Base-by-base conservation (phyloP, 1,140 invertebrate species). In the Drosophila equinoxialis region DNA sequence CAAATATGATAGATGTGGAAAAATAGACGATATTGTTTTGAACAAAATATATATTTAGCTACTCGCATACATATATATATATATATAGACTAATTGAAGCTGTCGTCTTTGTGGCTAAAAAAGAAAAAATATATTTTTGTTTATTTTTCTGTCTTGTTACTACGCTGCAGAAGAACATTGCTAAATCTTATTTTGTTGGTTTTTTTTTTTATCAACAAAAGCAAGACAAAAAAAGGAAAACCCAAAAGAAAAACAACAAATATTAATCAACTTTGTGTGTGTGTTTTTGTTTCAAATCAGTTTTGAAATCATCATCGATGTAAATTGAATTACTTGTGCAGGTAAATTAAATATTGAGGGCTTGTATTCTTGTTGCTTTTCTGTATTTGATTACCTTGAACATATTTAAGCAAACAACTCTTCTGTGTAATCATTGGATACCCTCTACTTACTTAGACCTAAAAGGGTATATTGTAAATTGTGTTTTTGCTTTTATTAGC, bases 101-200 rank as follows among this genome's bases (percentile, higher is more conserved):
- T 51, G 45, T 51, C 45, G 45, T 23, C 17, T 51, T 23, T 65
- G 54, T 71, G 39, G 68, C 30, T 13, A 69, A 64, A 59, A 41
- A 54, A 76, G 59, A 60, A 59, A 68, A 48, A n/a, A 23, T 23
- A 51, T 37, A 30, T 6, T 30, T 23, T 51, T 51, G 45, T 51
- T 51, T 51, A 51, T 51, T 51, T 51, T 3, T 20, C 7, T n/a
- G 33, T 17, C 54, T 64, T 76, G 74, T 77, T 77, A 77, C 61
- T 77, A 77, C 74, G 74, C 74, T 77, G 74, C 74, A 77, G 6
- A 30, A 76, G 48, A 77, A 77, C 71, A 71, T 26, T 71, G 64
- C 55, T 39, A 65, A 71, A 35, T 48, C 65, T 51, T 51, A n/a
- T 30, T 30, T 30, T 30, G 30, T 30, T 3, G 5, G 6, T 30